These are phyloP conservation scores for Xiphophorus maculatus DNA, from an alignment of 2,113 vertebrate species.

Conservation along the genomic window DNA sequence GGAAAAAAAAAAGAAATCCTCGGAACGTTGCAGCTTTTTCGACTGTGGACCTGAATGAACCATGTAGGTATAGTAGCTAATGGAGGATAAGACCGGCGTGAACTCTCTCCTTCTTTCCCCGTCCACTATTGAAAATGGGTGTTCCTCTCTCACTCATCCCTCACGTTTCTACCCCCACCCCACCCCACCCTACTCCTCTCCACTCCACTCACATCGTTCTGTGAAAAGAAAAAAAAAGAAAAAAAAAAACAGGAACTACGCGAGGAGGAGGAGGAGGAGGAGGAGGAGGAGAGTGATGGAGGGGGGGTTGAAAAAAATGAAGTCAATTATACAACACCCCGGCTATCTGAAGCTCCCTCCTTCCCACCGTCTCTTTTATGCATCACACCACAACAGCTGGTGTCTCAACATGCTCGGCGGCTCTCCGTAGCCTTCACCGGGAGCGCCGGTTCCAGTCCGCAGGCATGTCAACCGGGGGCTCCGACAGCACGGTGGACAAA, in stretches of 20 bases:
- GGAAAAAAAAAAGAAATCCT: no score
- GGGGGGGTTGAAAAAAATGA: constrained; percentile 48
- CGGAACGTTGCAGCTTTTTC: no score
- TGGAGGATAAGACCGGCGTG: neutral
- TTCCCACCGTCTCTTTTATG: constrained; percentile 14
- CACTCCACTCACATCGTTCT: constrained; percentile 1
- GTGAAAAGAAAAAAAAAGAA: constrained; percentile 3
- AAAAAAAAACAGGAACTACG: neutral
- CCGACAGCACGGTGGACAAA: constrained; percentile 41
- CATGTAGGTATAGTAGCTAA: neutral
- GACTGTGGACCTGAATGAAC: constrained; percentile 45
- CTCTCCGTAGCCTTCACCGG: constrained; percentile 45
- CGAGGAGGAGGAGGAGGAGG: constrained; percentile 45
- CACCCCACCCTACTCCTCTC: neutral
- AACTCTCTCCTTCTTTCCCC: neutral
- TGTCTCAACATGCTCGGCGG: constrained; percentile 53
- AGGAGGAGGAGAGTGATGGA: constrained; percentile 28
- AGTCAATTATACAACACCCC: constrained; percentile 66
- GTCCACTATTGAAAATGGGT: constrained; percentile 12
- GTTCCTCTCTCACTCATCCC: neutral
- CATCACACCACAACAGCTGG: constrained; percentile 52
- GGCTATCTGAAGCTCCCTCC: constrained; percentile 45
- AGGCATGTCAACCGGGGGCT: constrained; percentile 68
- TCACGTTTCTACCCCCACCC: constrained; percentile 24
- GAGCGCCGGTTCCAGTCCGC: constrained; percentile 43